phyloP scores from a whole-genome alignment of 1,140 invertebrate species.

The Drosophila bocki region DNA sequence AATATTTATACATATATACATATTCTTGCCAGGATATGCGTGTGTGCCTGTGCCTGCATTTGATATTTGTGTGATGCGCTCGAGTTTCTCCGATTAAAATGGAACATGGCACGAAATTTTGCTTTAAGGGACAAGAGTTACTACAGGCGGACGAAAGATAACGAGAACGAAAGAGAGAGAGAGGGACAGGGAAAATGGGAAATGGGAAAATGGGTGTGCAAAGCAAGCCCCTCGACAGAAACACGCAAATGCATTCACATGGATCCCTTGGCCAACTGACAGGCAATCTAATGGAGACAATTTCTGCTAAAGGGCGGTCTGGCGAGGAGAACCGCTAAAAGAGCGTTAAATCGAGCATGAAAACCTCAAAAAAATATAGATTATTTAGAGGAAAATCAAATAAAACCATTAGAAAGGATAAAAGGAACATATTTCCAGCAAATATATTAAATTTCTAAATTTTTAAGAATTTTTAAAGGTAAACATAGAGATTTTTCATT shows the following conservation, averaged over 20 bases:
- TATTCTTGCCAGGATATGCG: slow-evolving; percentile 4
- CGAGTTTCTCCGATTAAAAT: slow-evolving; percentile 49
- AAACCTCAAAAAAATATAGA: neutral
- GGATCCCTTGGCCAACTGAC: slow-evolving; percentile 20
- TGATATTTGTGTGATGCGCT: slow-evolving; percentile 34
- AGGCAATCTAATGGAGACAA: slow-evolving; percentile 20
- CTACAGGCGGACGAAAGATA: neutral
- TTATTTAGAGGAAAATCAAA: neutral
- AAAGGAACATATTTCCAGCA: neutral
- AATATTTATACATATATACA: slow-evolving; percentile 1
- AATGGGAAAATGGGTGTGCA: slow-evolving; percentile 1
- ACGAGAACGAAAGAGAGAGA: neutral
- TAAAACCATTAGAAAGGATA: neutral
- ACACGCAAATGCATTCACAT: slow-evolving; percentile 50
- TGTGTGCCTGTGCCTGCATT: slow-evolving; percentile 23
- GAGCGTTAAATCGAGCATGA: slow-evolving; percentile 2
- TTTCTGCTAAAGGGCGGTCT: neutral
- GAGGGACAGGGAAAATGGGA: neutral
- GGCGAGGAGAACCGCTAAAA: neutral
- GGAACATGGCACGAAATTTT: slow-evolving; percentile 48
- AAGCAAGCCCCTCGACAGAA: slow-evolving; percentile 30
- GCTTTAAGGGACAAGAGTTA: neutral
- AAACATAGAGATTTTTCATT: too few species aligned
- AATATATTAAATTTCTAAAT: neutral
- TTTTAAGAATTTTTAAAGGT: neutral